A percentile compares a stretch with the other conserved stretches of the same genome.
phyloP scores from a whole-genome alignment of 2,797 vertebrate species.

The Harpagifer antarcticus region DNA sequence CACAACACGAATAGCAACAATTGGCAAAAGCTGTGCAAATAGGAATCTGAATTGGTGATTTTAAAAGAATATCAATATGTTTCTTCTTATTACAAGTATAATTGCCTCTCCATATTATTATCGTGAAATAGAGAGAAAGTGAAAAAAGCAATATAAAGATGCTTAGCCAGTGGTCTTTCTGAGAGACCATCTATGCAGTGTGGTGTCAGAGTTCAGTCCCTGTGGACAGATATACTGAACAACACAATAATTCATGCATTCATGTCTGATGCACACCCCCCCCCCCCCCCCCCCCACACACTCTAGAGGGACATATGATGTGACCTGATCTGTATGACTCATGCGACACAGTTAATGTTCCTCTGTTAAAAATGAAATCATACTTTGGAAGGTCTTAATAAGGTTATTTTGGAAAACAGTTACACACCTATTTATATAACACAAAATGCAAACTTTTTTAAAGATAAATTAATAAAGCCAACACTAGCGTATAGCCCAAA shows the following conservation, averaged over 20 bases:
- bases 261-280: conserved; percentile 27
- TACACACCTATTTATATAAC: neutral
- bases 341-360: conserved; percentile 20
- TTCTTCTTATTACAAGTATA: neutral
- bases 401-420: conserved; percentile 20
- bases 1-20: neutral
- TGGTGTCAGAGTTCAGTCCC: conserved; percentile 50
- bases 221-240: conserved; percentile 12
- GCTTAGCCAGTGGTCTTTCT: neutral
- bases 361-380: conserved; percentile 21
- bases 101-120: neutral
- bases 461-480: neutral
- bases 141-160: neutral
- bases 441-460: conserved; percentile 28
- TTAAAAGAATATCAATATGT: neutral
- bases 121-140: neutral
- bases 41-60: neutral
- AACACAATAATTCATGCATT: conserved; percentile 31
- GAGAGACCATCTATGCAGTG: conserved; percentile 4
- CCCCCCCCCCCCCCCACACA: neutral
- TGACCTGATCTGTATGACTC: conserved; percentile 63
- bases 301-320: conserved; percentile 43
- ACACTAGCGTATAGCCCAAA: conserved; percentile 17
- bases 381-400: conserved; percentile 6
- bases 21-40: too few species aligned